Base-by-base conservation (phyloP, 2,797 vertebrate species). In the Carapus acus region DNA sequence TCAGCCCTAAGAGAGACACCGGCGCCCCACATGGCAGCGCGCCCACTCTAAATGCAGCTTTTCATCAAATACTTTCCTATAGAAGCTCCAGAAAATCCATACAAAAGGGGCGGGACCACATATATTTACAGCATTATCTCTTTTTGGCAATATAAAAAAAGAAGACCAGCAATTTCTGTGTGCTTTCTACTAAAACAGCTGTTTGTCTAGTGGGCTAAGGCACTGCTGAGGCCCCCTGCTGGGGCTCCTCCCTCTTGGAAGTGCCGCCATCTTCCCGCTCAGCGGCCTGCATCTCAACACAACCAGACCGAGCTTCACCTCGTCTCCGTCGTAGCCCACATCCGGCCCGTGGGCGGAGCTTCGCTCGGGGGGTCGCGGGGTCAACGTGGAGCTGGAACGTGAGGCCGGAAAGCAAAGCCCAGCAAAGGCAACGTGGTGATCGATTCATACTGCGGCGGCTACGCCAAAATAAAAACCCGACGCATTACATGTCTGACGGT, bases 31-130 rank as follows among this genome's bases (percentile, higher is more conserved):
- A 72, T 79, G 65, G 76, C 77, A 82, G 79, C 82, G 72, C 73
- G 44, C 74, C 83, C 82, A 83, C 81, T 78, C 73, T 77, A 79
- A 78, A 71, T 15, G 31, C 66, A 69, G 69, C 63, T 69, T 83
- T 74, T 75, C 50, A 77, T 80, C 82, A 82, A 74, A 78, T 74
- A 82, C 77, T 76, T 85, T 77, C 80, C 76, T 76, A 80, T 85
- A 87, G 84, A 84, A 83, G 78, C 75, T 75, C 76, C 74, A 80
- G 77, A 82, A 71, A 77, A 74, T 74, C 76, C 58, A 77, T 83
- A 81, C 51, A 84, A 85, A 27, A 84, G 88, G 86, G 87, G 85
- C 80, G 82, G 75, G 85, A 84, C 82, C 82, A 80, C 80, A 83
- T 80, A 71, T 84, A 86, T 88, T 81, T 87, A 88, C 80, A 88